Evolutionary conservation across 2,113 vertebrate genomes (phyloP).

Genomic region (Phrynocephalus versicolor): DNA sequence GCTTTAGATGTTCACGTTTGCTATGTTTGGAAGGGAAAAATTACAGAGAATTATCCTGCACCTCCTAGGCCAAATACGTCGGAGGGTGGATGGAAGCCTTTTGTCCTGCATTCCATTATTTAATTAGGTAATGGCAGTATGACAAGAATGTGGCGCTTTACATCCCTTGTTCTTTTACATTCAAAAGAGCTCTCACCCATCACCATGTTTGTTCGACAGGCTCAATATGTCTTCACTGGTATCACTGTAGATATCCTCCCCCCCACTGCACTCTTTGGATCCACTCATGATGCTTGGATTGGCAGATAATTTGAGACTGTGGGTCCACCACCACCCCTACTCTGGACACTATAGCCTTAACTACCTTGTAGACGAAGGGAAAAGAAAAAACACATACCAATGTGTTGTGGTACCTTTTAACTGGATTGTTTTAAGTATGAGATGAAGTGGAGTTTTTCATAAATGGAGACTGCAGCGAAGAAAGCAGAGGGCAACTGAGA

Average conservation of each 20-base stretch:
- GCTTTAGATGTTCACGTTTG: neutral
- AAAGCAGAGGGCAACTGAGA: too few relatives aligned
- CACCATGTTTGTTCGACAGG: neutral
- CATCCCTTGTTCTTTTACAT: conserved; percentile 27
- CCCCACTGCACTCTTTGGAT: conserved; percentile 38
- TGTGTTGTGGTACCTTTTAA: too few relatives aligned
- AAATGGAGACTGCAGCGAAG: too few relatives aligned
- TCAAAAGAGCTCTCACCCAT: neutral
- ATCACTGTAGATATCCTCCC: conserved; percentile 38
- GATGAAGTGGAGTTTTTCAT: too few relatives aligned
- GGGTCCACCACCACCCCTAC: neutral
- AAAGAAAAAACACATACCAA: too few relatives aligned
- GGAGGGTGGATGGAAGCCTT: neutral
- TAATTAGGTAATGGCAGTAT: neutral
- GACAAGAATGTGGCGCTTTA: neutral
- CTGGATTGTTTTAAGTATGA: too few relatives aligned
- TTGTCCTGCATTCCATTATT: conserved; percentile 16
- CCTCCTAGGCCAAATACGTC: conserved; percentile 4
- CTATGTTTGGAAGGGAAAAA: neutral
- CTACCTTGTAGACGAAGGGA: too few relatives aligned
- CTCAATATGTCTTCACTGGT: neutral
- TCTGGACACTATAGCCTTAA: too few relatives aligned
- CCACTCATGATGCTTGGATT: too few relatives aligned
- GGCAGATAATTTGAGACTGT: neutral
- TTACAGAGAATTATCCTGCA: neutral